Conservation (phyloP, 2,113 vertebrate genomes). For the Nettapus auritus region DNA sequence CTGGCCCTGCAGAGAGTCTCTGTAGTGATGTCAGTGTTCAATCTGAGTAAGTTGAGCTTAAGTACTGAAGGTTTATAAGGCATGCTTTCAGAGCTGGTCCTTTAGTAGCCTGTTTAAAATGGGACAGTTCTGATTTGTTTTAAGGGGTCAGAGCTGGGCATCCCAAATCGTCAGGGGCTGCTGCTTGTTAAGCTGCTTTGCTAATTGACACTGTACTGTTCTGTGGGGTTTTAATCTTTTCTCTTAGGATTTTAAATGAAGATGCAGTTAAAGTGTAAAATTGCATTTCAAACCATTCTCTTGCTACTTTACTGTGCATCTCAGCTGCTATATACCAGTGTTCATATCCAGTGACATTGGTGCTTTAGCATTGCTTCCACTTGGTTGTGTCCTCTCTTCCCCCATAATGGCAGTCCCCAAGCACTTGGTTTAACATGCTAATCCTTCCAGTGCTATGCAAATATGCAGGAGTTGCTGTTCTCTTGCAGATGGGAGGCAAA, state of each 20-base stretch:
- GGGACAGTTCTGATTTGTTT: background rate
- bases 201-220: too few species aligned
- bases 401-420: background rate
- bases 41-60: background rate
- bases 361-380: background rate
- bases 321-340: background rate
- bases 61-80: background rate
- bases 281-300: background rate
- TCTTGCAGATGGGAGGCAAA: background rate
- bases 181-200: too few species aligned
- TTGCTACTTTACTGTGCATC: background rate
- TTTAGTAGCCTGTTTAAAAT: background rate
- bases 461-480: background rate
- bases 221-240: too few species aligned
- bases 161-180: too few species aligned
- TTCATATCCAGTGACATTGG: background rate
- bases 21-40: background rate
- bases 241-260: too few species aligned
- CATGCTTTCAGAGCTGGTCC: background rate
- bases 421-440: background rate
- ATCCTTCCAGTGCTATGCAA: background rate
- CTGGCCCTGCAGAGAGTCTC: background rate
- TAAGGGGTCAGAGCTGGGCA: too few species aligned
- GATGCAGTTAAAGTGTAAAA: background rate
- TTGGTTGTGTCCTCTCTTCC: background rate